Conservation (phyloP, 2,888 invertebrate genomes). For the Eudemis profundana region DNA sequence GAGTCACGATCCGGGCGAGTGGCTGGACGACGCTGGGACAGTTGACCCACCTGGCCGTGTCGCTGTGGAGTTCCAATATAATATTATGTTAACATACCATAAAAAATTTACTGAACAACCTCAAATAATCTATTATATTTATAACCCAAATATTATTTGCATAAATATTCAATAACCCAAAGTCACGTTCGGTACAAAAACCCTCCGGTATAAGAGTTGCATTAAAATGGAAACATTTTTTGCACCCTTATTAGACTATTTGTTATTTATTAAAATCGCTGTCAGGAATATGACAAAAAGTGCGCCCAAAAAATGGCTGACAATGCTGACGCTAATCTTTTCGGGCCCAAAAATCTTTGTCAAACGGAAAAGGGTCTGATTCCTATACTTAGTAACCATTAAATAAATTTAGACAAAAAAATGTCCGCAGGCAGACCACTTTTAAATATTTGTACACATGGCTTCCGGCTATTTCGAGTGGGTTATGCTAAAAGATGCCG, state of each 20-base stretch:
- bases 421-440: constrained; percentile 74
- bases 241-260: constrained; percentile 69
- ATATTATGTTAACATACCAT: no score
- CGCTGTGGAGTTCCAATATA: no score
- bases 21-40: no score
- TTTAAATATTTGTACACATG: constrained; percentile 84
- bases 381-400: constrained; percentile 81
- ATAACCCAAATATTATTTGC: constrained; percentile 26
- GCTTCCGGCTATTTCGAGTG: constrained; percentile 84
- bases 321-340: constrained; percentile 80
- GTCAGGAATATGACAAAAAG: constrained; percentile 72
- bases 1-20: no score
- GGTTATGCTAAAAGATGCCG: constrained; percentile 80
- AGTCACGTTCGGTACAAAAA: constrained; percentile 52
- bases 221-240: constrained; percentile 66
- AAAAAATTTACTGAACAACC: not conserved
- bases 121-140: not conserved
- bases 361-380: constrained; percentile 76
- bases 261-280: constrained; percentile 80
- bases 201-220: constrained; percentile 60
- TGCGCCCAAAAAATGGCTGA: constrained; percentile 72
- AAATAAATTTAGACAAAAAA: constrained; percentile 80
- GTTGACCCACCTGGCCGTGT: no score
- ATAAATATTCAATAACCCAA: constrained; percentile 40
- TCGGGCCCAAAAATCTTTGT: constrained; percentile 72